These are phyloP conservation scores for Emmelina monodactyla DNA, from an alignment of 2,888 invertebrate genomes.

Conservation along the genomic window DNA sequence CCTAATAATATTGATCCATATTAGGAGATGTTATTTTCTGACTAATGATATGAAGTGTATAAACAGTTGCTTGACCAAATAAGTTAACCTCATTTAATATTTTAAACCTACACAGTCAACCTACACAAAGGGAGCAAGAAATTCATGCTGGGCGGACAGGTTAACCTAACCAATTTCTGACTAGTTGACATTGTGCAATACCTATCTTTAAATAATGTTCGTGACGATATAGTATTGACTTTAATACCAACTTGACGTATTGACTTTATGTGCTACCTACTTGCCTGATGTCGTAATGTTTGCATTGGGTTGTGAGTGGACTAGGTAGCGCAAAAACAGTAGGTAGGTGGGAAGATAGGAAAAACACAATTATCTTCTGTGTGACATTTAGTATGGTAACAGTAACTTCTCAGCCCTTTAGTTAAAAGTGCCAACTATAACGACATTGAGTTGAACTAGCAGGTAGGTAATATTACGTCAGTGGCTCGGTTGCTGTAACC, in stretches of 20 bases:
- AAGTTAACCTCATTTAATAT: conserved; percentile 19
- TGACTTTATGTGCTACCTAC: background rate
- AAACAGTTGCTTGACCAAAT: conserved; percentile 2
- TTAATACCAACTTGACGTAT: background rate
- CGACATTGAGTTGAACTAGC: conserved; percentile 18
- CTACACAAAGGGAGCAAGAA: too few species aligned
- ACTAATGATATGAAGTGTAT: too few species aligned
- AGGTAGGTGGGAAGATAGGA: too few species aligned
- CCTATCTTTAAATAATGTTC: conserved; percentile 32
- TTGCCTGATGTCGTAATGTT: background rate
- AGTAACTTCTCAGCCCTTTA: conserved; percentile 21
- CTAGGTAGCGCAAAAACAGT: too few species aligned
- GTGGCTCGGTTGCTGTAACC: conserved; percentile 32
- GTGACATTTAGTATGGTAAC: too few species aligned
- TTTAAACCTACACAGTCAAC: conserved; percentile 29
- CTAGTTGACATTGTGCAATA: conserved; percentile 32
- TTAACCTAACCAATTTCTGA: conserved; percentile 31
- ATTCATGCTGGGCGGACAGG: conserved; percentile 46
- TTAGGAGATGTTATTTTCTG: too few species aligned
- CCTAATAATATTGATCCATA: too few species aligned
- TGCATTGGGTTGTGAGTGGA: too few species aligned
- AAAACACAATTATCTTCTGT: too few species aligned
- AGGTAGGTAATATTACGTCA: conserved; percentile 40
- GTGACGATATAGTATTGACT: conserved; percentile 26
- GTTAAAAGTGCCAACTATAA: conserved; percentile 24